These are phyloP conservation scores for Alloplasta piceator DNA, from an alignment of 2,888 invertebrate genomes.

Conservation along the genomic window DNA sequence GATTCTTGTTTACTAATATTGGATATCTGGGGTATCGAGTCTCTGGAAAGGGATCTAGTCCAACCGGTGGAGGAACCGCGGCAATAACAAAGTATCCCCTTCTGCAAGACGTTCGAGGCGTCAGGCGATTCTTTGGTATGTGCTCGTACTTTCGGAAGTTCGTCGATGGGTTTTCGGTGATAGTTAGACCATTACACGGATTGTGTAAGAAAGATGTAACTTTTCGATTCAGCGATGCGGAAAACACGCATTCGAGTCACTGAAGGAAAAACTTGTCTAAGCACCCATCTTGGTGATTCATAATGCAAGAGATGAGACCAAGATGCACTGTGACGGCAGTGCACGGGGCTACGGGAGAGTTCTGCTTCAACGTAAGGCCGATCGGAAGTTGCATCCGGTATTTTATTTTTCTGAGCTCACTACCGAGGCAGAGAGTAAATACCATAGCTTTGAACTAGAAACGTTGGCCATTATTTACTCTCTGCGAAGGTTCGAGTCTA, in stretches of 20 bases:
- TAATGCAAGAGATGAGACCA: constrained; percentile 71
- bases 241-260: constrained; percentile 4
- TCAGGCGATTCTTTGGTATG: constrained; percentile 23
- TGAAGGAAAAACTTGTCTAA: neutral
- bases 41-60: constrained; percentile 18
- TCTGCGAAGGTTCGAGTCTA: constrained; percentile 23
- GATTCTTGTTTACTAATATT: constrained; percentile 7
- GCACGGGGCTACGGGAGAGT: constrained; percentile 73
- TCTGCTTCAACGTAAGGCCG: constrained; percentile 72
- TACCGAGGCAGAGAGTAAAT: constrained; percentile 69
- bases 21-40: neutral
- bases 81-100: constrained; percentile 14
- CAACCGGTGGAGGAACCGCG: constrained; percentile 2
- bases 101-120: neutral
- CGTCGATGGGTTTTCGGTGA: constrained; percentile 6
- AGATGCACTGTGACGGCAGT: constrained; percentile 77
- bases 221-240: constrained; percentile 5
- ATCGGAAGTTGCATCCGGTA: constrained; percentile 71
- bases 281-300: constrained; percentile 67
- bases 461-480: constrained; percentile 64
- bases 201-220: neutral
- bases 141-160: constrained; percentile 27
- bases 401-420: constrained; percentile 74
- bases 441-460: constrained; percentile 75
- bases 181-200: constrained; percentile 7